Evolutionary conservation across 1,140 invertebrate species (phyloP).

Genomic region (Brachionus rubens): DNA sequence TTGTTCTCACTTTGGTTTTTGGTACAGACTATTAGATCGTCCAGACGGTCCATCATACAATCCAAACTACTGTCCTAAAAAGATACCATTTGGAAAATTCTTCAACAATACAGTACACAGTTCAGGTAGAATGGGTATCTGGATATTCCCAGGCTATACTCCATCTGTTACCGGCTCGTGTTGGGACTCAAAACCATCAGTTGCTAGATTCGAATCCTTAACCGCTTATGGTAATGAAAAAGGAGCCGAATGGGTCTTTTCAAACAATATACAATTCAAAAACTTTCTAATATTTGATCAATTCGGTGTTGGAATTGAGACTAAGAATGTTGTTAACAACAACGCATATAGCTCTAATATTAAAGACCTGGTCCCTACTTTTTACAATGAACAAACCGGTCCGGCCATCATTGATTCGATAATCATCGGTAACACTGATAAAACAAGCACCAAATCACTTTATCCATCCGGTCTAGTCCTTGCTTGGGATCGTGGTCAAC

Average conservation of each 20-base stretch:
- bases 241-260: conserved; percentile 53
- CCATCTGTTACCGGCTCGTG: conserved; percentile 48
- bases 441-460: conserved; percentile 36
- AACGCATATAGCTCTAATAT: background rate
- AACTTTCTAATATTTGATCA: conserved; percentile 53
- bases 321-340: background rate
- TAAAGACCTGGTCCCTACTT: background rate
- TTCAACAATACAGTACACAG: conserved; percentile 57
- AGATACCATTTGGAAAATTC: conserved; percentile 51
- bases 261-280: conserved; percentile 52
- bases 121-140: conserved; percentile 56
- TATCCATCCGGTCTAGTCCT: conserved; percentile 33
- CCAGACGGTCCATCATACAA: conserved; percentile 56
- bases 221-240: conserved; percentile 13
- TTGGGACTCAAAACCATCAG: background rate
- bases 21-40: conserved; percentile 54
- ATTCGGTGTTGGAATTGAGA: conserved; percentile 49
- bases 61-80: conserved; percentile 51
- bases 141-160: conserved; percentile 54
- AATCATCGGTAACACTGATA: conserved; percentile 13
- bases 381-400: conserved; percentile 24
- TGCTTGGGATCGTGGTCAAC: conserved; percentile 32
- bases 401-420: conserved; percentile 8
- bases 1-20: conserved; percentile 58
- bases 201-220: conserved; percentile 48